Base-by-base conservation (phyloP, 2,113 vertebrate species). In the Sisor rabdophorus region DNA sequence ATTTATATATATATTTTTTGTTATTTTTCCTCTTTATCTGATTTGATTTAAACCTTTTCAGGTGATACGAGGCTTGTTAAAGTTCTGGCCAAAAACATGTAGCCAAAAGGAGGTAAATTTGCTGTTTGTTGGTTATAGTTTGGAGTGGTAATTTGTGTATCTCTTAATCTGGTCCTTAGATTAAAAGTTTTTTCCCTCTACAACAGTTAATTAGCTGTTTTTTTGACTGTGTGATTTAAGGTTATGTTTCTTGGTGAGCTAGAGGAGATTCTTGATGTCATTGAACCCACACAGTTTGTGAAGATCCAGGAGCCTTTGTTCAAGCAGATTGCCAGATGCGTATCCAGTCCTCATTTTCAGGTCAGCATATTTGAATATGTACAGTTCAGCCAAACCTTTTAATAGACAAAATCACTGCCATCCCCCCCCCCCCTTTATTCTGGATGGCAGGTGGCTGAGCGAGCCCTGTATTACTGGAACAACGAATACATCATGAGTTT, bases 401-500 rank as follows among this genome's bases (percentile, higher is more conserved):
- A 44, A 12, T 26, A 22, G 6, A 47, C 32, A 40, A 36, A 67
- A 17, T 53, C 30, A 26, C 22, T 44, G 2, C 50, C 19, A 24
- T 20, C 22, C 4, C 4, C 30, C 5, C 5, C 60, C 5, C 11
- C 36, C 1, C 11, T 9, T 12, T 54, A 1, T 11, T 71, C 13
- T 72, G 4, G 12, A 9, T 75, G 8, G 11, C 83, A 99, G 97
- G 97, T 99, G 84, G 97, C 97, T 26, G 97, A 98, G 87, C 93
- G 97, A 87, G 96, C 97, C 0, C 91, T 99, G 75, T 98, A 98
- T 91, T 99, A 98, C 91, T 98, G 97, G 97, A 99, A 99, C 93
- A 99, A 98, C n/a, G 97, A 98, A 85, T 99, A 99, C 90, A 99
- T 99, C 90, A 99, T 99, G 97, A 99, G 97, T 91, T 93, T 99